phyloP scores from a whole-genome alignment of 2,797 vertebrate genomes.

The Gymnothorax reevesii region DNA sequence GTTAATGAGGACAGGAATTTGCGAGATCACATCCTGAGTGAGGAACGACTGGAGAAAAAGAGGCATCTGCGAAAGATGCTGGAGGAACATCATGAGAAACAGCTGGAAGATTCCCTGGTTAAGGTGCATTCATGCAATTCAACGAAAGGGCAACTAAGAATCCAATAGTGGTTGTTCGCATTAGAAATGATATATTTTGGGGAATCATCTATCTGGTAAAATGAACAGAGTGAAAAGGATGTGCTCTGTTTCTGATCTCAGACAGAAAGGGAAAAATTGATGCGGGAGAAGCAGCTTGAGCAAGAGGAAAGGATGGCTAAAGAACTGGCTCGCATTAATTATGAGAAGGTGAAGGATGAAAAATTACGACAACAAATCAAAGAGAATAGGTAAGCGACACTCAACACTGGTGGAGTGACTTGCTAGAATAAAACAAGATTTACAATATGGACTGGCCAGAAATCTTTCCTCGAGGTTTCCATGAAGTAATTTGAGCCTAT shows the following conservation, averaged over 20 bases:
- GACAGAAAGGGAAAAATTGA: slow-evolving; percentile 74
- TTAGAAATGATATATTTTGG: background rate
- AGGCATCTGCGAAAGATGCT: slow-evolving; percentile 65
- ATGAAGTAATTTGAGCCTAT: background rate
- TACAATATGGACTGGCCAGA: background rate
- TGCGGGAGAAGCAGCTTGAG: slow-evolving; percentile 67
- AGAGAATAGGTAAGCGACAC: slow-evolving; percentile 81
- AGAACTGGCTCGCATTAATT: slow-evolving; percentile 77
- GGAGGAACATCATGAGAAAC: slow-evolving; percentile 74
- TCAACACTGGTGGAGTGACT: slow-evolving; percentile 25
- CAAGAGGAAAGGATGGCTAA: slow-evolving; percentile 82
- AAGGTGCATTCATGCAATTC: slow-evolving; percentile 57
- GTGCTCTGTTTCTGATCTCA: slow-evolving; percentile 47
- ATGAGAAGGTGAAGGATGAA: slow-evolving; percentile 74
- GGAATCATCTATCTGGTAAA: background rate
- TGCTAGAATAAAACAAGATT: background rate
- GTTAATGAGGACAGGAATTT: slow-evolving; percentile 59
- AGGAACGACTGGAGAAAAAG: slow-evolving; percentile 67
- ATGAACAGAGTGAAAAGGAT: background rate
- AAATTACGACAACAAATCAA: slow-evolving; percentile 82
- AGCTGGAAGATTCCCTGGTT: slow-evolving; percentile 70
- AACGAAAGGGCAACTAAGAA: background rate
- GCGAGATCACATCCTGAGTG: slow-evolving; percentile 54
- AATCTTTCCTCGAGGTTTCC: background rate
- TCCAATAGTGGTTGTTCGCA: background rate